Evolutionary conservation across 2,113 vertebrate genomes (phyloP).

Genomic region (Otolemur garnettii): DNA sequence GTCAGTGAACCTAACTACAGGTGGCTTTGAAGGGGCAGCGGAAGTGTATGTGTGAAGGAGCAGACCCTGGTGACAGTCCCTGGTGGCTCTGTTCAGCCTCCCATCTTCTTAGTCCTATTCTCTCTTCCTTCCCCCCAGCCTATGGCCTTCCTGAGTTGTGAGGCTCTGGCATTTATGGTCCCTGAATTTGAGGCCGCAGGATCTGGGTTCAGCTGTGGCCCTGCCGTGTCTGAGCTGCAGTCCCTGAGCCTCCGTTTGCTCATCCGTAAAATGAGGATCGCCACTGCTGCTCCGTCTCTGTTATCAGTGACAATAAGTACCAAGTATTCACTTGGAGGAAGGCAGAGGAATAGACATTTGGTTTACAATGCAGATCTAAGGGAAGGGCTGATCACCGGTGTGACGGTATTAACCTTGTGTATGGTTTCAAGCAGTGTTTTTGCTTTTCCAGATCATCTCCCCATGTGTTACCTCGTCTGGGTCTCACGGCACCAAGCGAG

Average conservation of each 20-base stretch:
- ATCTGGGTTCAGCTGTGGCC: background rate
- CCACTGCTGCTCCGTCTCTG: background rate
- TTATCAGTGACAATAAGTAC: fast-evolving
- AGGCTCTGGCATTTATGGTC: background rate
- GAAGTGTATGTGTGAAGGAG: background rate
- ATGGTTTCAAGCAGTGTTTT: too few relatives aligned
- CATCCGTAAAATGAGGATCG: background rate
- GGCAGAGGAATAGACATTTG: too few relatives aligned
- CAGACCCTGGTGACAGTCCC: background rate
- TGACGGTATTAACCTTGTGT: background rate
- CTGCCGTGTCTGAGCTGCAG: fast-evolving
- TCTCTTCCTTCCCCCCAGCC: fast-evolving
- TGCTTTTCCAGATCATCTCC: background rate
- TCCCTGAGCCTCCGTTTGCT: background rate
- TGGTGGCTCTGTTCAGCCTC: fast-evolving
- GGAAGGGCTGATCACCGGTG: fast-evolving
- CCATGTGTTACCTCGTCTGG: background rate
- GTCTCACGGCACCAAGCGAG: fast-evolving
- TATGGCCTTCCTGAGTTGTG: fast-evolving
- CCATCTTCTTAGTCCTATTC: background rate
- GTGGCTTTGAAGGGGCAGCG: background rate
- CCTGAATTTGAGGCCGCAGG: background rate
- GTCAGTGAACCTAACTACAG: background rate
- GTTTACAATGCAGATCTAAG: fast-evolving
- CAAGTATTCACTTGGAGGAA: background rate